These are phyloP conservation scores for Andrena bicolor DNA, from an alignment of 2,888 invertebrate species.

Conservation along the genomic window DNA sequence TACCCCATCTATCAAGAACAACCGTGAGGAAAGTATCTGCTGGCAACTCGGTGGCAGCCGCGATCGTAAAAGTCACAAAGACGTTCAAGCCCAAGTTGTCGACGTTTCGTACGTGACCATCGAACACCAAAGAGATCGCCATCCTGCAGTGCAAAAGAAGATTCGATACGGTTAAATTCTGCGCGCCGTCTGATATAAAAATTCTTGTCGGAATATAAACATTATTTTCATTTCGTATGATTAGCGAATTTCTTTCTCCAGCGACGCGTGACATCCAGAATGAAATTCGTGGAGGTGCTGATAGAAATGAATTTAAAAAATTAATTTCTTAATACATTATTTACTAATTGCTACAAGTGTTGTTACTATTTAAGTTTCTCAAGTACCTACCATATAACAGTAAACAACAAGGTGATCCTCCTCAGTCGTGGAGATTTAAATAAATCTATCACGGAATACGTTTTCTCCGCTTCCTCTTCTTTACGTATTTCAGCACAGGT, in stretches of 20 bases:
- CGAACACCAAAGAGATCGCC: slow-evolving; percentile 95
- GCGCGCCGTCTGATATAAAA: not conserved
- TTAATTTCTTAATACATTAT: not conserved
- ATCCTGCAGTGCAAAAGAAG: slow-evolving; percentile 85
- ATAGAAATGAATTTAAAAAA: not conserved
- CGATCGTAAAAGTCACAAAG: slow-evolving; percentile 94
- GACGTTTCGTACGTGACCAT: slow-evolving; percentile 95
- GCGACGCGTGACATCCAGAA: too few relatives aligned
- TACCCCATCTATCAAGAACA: slow-evolving; percentile 92
- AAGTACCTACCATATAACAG: slow-evolving; percentile 90
- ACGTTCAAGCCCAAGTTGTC: slow-evolving; percentile 93
- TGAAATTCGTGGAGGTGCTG: too few relatives aligned
- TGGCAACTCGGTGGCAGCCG: slow-evolving; percentile 93
- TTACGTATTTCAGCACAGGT: slow-evolving; percentile 89
- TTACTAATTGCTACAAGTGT: not conserved
- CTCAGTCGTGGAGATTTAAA: slow-evolving; percentile 92
- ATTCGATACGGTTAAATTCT: not conserved
- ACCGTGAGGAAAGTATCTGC: slow-evolving; percentile 93
- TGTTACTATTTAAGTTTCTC: not conserved
- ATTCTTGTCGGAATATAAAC: not conserved
- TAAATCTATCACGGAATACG: slow-evolving; percentile 92
- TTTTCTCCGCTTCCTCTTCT: slow-evolving; percentile 89
- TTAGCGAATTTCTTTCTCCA: too few relatives aligned
- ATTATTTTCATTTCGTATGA: too few relatives aligned
- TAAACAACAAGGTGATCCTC: slow-evolving; percentile 91